These are phyloP conservation scores for Podilymbus podiceps DNA, from an alignment of 2,113 vertebrate species.

Conservation along the genomic window DNA sequence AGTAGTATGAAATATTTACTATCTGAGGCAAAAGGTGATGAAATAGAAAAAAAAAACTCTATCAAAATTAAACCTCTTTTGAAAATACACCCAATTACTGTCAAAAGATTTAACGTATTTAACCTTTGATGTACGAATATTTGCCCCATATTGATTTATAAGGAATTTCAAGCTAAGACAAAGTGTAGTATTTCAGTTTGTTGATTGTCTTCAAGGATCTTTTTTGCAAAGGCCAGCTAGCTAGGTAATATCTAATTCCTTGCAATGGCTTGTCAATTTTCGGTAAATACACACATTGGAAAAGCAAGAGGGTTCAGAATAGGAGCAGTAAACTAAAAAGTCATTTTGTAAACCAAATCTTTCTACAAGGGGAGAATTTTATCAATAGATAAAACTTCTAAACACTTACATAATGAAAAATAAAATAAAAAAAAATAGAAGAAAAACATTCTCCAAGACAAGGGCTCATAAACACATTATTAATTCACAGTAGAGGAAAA, in stretches of 20 bases:
- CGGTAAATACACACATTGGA: background rate
- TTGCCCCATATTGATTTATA: constrained; percentile 36
- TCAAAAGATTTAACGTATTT: constrained; percentile 28
- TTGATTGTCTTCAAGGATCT: constrained; percentile 11
- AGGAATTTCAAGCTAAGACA: constrained; percentile 38
- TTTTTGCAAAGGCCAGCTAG: constrained; percentile 11
- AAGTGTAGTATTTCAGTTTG: background rate
- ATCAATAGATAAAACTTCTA: background rate
- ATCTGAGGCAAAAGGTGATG: background rate
- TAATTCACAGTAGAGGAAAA: background rate
- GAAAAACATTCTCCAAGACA: background rate
- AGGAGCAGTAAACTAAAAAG: background rate
- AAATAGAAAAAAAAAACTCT: background rate
- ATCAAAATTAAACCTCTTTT: constrained; percentile 14
- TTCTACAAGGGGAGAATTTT: background rate
- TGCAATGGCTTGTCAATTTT: background rate
- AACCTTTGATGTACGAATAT: constrained; percentile 17
- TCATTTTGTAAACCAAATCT: background rate
- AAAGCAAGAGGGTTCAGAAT: background rate
- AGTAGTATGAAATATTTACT: background rate
- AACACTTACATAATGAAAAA: background rate
- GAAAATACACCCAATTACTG: constrained; percentile 5
- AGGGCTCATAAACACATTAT: background rate
- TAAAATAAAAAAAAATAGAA: no score
- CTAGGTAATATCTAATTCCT: background rate